Base-by-base conservation (phyloP, 1,140 invertebrate genomes). In the Rhysida immarginata region DNA sequence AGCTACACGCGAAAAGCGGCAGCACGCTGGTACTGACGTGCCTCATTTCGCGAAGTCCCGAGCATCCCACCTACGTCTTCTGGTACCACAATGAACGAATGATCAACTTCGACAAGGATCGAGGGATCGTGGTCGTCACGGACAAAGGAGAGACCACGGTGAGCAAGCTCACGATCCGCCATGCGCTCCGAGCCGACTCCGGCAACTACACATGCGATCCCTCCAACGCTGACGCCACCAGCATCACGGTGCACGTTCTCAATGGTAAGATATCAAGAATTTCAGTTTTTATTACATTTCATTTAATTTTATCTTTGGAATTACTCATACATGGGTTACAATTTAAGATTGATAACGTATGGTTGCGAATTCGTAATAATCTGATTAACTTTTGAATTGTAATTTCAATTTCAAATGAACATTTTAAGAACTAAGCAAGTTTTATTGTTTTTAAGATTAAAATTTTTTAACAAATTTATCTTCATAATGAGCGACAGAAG, bases 11-110 rank as follows among this genome's bases (percentile, higher is more conserved):
- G 62, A 90, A 88, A 72, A 87, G 84, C 65, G 87, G 87, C 60
- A 89, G 85, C 70, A 90, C 86, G 53, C 91, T 91, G 75, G 87
- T 85, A 59, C 72, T 92, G 63, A 87, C 84, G 35, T 91, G 87
- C 70, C 82, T 84, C 29, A 85, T 91, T 56, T 90, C 88, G 69
- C 81, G 86, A 44, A 85, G 89, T 68, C 87, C 85, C 44, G 84
- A 83, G 55, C 84, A 84, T 20, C 84, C 84, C 23, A 83, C 82
- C 46, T 83, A 80, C 61, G 79, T 83, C 16, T 71, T 80, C 59
- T 88, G 85, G 85, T 87, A 87, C 67, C 86, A 89, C 65, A 85
- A 8, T 8, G 42, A 25, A 2, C 59, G 67, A 58, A 65, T 69
- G 46, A 62, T 67, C 55, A 65, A 65, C 55, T 68, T 65, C 46